These are phyloP conservation scores for Drosophila fuyamai DNA, from an alignment of 1,140 invertebrate species.

Conservation along the genomic window DNA sequence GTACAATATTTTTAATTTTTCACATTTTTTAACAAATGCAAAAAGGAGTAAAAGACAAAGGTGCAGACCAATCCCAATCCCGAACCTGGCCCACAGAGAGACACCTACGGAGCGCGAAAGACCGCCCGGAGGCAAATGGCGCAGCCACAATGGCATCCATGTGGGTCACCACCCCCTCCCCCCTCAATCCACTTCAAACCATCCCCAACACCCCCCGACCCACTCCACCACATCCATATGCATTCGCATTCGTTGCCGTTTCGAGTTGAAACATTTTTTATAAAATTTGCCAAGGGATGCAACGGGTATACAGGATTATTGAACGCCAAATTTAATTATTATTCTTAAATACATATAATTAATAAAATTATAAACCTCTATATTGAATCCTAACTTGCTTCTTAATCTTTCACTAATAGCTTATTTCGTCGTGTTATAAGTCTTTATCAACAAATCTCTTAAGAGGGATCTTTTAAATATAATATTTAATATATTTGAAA, in stretches of 20 bases:
- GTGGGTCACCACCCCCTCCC: conserved; percentile 50
- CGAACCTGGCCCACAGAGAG: conserved; percentile 16
- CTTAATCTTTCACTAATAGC: too few species aligned
- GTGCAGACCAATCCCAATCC: conserved; percentile 45
- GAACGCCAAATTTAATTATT: too few species aligned
- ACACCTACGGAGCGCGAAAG: conserved; percentile 57
- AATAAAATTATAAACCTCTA: too few species aligned
- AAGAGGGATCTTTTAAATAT: too few species aligned
- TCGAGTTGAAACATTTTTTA: conserved; percentile 69
- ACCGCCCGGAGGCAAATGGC: conserved; percentile 55
- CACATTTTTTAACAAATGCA: conserved; percentile 65
- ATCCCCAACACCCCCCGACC: neutral
- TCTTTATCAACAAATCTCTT: too few species aligned
- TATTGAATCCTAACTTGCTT: too few species aligned
- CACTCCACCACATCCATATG: conserved; percentile 50
- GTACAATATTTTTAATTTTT: conserved; percentile 79
- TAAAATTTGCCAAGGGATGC: conserved; percentile 9
- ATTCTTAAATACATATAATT: too few species aligned
- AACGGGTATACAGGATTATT: neutral
- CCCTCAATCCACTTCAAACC: neutral
- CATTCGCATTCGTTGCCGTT: conserved; percentile 56
- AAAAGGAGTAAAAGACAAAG: conserved; percentile 41
- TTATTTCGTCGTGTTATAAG: too few species aligned
- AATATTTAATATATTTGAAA: too few species aligned
- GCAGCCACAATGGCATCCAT: conserved; percentile 59